Evolutionary conservation across 2,797 vertebrate genomes (phyloP).

Genomic region (Champsocephalus esox): DNA sequence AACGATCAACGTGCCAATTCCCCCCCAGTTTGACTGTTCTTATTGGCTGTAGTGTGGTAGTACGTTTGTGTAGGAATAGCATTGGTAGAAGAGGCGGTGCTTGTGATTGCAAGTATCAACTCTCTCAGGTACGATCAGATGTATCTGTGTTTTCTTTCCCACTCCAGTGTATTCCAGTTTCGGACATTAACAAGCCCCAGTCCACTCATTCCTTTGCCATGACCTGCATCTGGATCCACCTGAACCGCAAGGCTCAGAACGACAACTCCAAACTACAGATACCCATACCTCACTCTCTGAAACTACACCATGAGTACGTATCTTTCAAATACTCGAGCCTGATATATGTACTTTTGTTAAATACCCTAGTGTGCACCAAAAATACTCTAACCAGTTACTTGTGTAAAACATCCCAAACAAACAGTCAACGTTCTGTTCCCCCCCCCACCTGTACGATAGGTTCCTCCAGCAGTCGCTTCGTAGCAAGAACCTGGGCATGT

Average conservation of each 20-base stretch:
- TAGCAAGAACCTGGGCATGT: conserved; percentile 96
- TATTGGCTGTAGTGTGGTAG: not conserved
- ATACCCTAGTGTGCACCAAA: not conserved
- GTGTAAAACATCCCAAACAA: not conserved
- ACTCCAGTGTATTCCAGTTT: conserved; percentile 95
- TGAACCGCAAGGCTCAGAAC: conserved; percentile 98
- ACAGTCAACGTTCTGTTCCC: not conserved
- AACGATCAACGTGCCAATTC: too few relatives aligned
- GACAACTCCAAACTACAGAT: conserved; percentile 97
- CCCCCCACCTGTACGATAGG: conserved; percentile 70
- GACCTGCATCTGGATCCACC: conserved; percentile 99
- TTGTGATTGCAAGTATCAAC: not conserved
- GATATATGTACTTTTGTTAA: not conserved
- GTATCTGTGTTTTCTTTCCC: not conserved
- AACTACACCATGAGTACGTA: conserved; percentile 94
- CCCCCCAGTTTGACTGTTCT: not conserved
- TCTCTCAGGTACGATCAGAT: not conserved
- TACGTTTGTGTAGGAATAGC: not conserved
- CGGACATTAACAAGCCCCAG: conserved; percentile 99
- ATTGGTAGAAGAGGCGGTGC: not conserved
- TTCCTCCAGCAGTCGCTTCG: conserved; percentile 97
- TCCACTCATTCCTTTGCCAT: conserved; percentile 99
- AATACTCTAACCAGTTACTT: not conserved
- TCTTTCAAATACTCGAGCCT: not conserved
- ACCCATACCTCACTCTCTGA: conserved; percentile 97